Conservation (phyloP, 2,113 vertebrate species). For the Mohoua ochrocephala region DNA sequence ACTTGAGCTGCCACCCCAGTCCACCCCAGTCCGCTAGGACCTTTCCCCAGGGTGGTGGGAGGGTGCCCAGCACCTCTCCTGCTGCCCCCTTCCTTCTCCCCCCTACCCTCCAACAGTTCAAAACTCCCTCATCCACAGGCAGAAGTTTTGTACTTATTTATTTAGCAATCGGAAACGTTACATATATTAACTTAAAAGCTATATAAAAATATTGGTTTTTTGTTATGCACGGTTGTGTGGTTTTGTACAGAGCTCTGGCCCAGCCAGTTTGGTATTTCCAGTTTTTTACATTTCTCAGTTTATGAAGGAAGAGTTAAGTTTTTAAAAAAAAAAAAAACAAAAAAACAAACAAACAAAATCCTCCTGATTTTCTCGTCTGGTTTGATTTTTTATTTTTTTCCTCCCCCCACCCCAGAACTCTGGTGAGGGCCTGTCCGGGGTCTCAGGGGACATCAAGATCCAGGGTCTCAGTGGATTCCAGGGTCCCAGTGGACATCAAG, state of each 20-base stretch:
- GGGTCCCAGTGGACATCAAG: too few relatives aligned
- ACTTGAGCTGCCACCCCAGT: not conserved
- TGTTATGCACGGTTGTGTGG: not conserved
- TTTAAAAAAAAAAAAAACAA: not conserved
- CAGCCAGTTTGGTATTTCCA: not conserved
- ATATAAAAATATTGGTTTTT: constrained; percentile 22
- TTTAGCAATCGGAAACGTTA: not conserved
- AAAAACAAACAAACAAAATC: not conserved
- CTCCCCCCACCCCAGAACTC: not conserved
- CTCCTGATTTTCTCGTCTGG: not conserved
- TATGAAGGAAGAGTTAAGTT: constrained; percentile 6
- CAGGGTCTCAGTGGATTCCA: too few relatives aligned
- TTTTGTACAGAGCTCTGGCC: constrained; percentile 21
- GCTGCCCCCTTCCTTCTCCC: not conserved
- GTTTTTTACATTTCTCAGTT: not conserved
- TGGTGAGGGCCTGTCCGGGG: too few relatives aligned
- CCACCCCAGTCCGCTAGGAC: not conserved
- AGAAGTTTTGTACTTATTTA: constrained; percentile 7
- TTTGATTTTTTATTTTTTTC: not conserved
- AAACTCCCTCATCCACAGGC: rapidly evolving
- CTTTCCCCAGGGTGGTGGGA: not conserved
- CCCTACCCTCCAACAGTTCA: rapidly evolving
- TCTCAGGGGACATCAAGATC: too few relatives aligned
- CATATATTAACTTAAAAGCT: constrained; percentile 4
- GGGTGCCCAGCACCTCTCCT: not conserved